These are phyloP conservation scores for Epinephelus moara DNA, from an alignment of 2,113 vertebrate species.

Conservation along the genomic window DNA sequence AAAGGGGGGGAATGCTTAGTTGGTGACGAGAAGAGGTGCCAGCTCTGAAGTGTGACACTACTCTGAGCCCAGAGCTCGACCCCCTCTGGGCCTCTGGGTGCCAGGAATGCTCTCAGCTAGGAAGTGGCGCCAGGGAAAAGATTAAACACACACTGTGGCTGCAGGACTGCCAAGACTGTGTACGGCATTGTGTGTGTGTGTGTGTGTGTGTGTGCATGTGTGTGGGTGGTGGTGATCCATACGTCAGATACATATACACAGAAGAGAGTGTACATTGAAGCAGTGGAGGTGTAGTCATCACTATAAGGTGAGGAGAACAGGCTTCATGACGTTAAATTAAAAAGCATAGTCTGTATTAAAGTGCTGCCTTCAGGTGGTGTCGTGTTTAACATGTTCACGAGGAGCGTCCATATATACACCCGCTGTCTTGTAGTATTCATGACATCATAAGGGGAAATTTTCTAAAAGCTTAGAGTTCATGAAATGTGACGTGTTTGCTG, in stretches of 20 bases:
- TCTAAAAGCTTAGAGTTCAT: too few species aligned
- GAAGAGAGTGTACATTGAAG: slow-evolving; percentile 8
- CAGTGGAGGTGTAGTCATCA: slow-evolving; percentile 20
- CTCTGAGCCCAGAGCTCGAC: slow-evolving; percentile 64
- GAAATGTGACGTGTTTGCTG: too few species aligned
- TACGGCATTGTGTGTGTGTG: slow-evolving; percentile 38
- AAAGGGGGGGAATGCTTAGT: slow-evolving; percentile 68
- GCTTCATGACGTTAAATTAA: too few species aligned
- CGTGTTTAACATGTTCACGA: too few species aligned
- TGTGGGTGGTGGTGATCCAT: slow-evolving; percentile 33
- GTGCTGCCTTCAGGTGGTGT: too few species aligned
- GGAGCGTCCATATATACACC: too few species aligned
- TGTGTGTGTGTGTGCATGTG: not conserved
- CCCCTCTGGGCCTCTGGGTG: slow-evolving; percentile 74
- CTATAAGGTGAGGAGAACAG: too few species aligned
- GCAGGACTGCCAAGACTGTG: slow-evolving; percentile 55
- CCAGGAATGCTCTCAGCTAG: slow-evolving; percentile 79
- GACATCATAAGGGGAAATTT: too few species aligned
- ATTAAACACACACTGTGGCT: slow-evolving; percentile 77
- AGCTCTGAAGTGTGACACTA: slow-evolving; percentile 80
- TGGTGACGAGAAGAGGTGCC: slow-evolving; percentile 70
- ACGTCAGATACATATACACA: slow-evolving; percentile 22
- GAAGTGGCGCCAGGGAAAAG: slow-evolving; percentile 78
- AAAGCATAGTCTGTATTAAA: too few species aligned
- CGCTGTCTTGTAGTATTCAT: too few species aligned